Evolutionary conservation across 2,888 invertebrate genomes (phyloP), one percentile per base, ranked within the genome.

Genomic region (Nymphalis c-album): DNA sequence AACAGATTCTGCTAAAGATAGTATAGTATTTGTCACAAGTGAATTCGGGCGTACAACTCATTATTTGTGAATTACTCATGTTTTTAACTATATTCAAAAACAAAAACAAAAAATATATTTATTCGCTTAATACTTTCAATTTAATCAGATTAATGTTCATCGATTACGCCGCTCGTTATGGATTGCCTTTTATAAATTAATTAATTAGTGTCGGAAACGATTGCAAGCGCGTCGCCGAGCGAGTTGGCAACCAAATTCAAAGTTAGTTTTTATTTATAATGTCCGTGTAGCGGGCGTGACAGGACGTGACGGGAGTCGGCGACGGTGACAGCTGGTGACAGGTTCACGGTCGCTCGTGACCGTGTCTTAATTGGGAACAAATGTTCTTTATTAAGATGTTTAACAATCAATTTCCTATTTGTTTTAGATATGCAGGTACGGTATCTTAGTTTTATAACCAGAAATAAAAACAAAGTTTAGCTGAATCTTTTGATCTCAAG

Each of bases 261-360:
- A 69, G 62, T 47, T 45, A 63, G 31, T 62, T 66, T 64, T 68
- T 71, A 67, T 62, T 67, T 69, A 66, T 63, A 66, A 58, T 45
- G 68, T 68, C 68, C 59, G 63, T 68, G 71, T 71, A 69, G 63
- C 46, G 65, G 68, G 58, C 58, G 64, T 68, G 69, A 66, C 69
- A 51, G 50, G 40, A 59, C 16, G 31, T 26, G 51, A 51, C 40
- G 40, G 40, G 40, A 40, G 13, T 6, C 4, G n/a, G n/a, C n/a
- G 18, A 18, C 45, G 46, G 71, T 61, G 67, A 61, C 62, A 65
- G 66, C 69, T 60, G 71, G 61, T 68, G 72, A 69, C 70, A 71
- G 68, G 75, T 74, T 73, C 73, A 73, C 60, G 73, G 75, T 58
- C 69, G 55, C 53, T 17, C n/a, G 26, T 60, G 64, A 65, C 26